Evolutionary conservation across 2,113 vertebrate genomes (phyloP).

Genomic region (Pelmatolapia mariae): DNA sequence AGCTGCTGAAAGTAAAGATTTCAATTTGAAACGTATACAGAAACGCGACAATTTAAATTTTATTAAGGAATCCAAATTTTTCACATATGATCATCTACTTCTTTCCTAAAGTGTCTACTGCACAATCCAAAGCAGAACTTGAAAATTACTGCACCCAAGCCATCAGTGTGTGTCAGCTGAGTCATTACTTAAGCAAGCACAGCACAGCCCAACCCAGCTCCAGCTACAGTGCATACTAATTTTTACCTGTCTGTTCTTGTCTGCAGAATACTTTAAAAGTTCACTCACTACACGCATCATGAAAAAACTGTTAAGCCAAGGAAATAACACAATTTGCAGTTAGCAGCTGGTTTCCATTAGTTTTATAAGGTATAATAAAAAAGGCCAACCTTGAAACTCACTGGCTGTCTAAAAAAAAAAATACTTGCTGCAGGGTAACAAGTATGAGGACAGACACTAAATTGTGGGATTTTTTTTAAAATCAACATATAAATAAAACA

Average conservation of each 20-base stretch:
- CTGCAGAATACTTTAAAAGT: background rate
- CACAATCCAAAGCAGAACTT: background rate
- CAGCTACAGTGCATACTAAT: background rate
- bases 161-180: background rate
- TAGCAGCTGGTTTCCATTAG: background rate
- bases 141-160: background rate
- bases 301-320: background rate
- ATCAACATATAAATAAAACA: background rate
- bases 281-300: background rate
- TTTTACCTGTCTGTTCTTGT: background rate
- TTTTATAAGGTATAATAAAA: background rate
- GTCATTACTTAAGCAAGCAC: background rate
- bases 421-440: background rate
- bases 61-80: background rate
- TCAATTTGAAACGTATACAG: background rate
- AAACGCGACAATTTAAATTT: background rate
- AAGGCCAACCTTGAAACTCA: background rate
- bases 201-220: background rate
- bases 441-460: background rate
- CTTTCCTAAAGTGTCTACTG: background rate
- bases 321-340: background rate
- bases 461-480: background rate
- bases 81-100: background rate
- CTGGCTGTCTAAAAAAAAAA: background rate
- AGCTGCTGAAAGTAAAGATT: background rate